Conservation (phyloP, 2,888 invertebrate species). For the Prosopocoilus inquinatus region DNA sequence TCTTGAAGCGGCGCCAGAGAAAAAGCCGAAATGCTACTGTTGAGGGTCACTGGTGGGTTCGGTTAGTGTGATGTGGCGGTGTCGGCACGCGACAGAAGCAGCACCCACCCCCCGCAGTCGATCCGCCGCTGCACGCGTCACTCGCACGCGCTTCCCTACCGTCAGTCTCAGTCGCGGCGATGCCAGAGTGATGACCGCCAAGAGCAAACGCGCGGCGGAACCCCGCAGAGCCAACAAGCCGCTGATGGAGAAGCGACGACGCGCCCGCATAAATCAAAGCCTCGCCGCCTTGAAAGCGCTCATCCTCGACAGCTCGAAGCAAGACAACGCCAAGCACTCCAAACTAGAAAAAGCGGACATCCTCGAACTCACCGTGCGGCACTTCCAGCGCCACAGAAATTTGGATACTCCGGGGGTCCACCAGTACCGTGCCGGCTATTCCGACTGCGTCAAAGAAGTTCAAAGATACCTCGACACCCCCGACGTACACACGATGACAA, state of each 20-base stretch:
- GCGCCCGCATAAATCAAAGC: constrained; percentile 73
- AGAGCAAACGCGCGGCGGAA: constrained; percentile 42
- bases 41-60: constrained; percentile 30
- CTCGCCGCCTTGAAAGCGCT: constrained; percentile 70
- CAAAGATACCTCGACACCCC: constrained; percentile 59
- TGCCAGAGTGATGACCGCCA: constrained; percentile 44
- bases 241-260: constrained; percentile 73
- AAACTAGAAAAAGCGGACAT: constrained; percentile 86
- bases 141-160: constrained; percentile 24
- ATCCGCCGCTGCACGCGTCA: constrained; percentile 41
- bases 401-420: constrained; percentile 59
- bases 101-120: constrained; percentile 34
- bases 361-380: constrained; percentile 77
- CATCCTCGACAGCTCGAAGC: constrained; percentile 68
- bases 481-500: constrained; percentile 59
- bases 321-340: constrained; percentile 70
- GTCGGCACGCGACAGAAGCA: constrained; percentile 53
- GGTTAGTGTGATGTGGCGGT: constrained; percentile 51
- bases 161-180: constrained; percentile 20
- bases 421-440: constrained; percentile 66
- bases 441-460: constrained; percentile 66
- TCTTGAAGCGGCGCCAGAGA: neutral
- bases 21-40: constrained; percentile 6
- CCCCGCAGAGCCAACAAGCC: constrained; percentile 70
- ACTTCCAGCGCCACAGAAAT: constrained; percentile 73